Percentiles rank a stretch among this genome's conserved stretches.
Evolutionary conservation across 2,113 vertebrate genomes (phyloP).

Genomic region (Salminus brasiliensis): DNA sequence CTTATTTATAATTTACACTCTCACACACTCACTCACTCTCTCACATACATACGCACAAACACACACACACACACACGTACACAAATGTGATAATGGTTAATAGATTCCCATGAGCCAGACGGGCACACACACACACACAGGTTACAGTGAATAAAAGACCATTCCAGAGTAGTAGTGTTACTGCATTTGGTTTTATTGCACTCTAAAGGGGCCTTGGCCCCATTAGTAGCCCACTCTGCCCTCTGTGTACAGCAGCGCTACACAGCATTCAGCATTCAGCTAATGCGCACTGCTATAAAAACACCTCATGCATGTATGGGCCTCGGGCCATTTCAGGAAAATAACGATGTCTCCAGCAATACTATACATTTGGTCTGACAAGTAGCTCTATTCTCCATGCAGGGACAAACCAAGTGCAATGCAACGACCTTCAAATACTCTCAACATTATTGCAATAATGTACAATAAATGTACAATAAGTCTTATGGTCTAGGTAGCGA

Average conservation of each 20-base stretch:
- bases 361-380: slow-evolving; percentile 20
- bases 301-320: slow-evolving; percentile 22
- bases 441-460: neutral
- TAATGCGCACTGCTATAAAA: slow-evolving; percentile 34
- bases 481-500: neutral
- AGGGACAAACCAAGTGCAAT: neutral
- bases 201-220: slow-evolving; percentile 24
- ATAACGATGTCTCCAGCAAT: slow-evolving; percentile 31
- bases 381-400: neutral
- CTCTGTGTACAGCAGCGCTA: neutral
- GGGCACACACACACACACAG: slow-evolving; percentile 38
- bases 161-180: slow-evolving; percentile 10
- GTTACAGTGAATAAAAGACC: slow-evolving; percentile 25
- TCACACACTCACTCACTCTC: slow-evolving; percentile 16
- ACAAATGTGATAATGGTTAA: slow-evolving; percentile 40
- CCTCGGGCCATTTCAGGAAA: slow-evolving; percentile 20
- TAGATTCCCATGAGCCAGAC: slow-evolving; percentile 41
- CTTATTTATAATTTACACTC: slow-evolving; percentile 48
- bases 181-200: slow-evolving; percentile 13
- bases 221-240: slow-evolving; percentile 29
- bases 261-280: neutral
- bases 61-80: neutral
- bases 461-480: neutral
- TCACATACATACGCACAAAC: neutral
- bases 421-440: slow-evolving; percentile 3